phyloP scores from a whole-genome alignment of 2,797 vertebrate genomes.

The Thripadectes ignobilis region DNA sequence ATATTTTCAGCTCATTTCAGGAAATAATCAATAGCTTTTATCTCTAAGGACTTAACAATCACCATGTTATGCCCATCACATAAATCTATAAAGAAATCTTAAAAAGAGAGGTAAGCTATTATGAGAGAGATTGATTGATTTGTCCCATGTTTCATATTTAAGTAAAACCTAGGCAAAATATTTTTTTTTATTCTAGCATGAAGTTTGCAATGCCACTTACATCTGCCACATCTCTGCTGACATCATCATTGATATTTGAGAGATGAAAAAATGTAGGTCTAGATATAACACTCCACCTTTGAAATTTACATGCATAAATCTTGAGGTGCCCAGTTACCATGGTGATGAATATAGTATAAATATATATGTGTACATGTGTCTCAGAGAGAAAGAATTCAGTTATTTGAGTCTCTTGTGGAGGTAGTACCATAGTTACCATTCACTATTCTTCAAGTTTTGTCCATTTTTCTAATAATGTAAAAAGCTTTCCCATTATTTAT shows the following conservation, averaged over 20 bases:
- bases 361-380: neutral
- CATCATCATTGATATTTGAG: neutral
- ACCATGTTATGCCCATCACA: neutral
- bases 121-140: neutral
- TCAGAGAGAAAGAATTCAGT: neutral
- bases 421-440: neutral
- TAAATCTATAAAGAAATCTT: neutral
- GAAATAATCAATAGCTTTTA: constrained; percentile 8
- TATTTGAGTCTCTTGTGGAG: neutral
- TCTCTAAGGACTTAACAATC: neutral
- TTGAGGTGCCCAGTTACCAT: neutral
- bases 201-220: neutral
- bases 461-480: neutral
- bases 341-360: neutral
- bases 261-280: neutral
- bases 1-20: neutral
- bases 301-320: neutral
- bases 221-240: neutral
- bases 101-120: neutral
- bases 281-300: neutral
- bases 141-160: neutral
- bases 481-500: neutral
- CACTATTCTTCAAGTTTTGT: neutral
- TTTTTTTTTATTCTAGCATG: neutral
- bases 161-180: neutral